phyloP scores from a whole-genome alignment of 2,888 invertebrate genomes.

The Andricus curvator region DNA sequence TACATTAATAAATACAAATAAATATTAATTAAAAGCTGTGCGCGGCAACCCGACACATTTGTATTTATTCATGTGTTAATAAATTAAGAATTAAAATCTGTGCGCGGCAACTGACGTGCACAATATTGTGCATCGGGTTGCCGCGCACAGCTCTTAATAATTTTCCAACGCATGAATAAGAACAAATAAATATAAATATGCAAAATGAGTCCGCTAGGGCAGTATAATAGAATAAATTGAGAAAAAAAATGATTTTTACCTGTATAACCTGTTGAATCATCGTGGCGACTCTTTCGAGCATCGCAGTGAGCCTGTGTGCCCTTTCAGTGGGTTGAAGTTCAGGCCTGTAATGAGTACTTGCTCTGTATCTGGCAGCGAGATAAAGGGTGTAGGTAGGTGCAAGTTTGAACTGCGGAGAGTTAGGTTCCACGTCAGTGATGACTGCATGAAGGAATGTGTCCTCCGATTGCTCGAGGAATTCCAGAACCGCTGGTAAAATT shows the following conservation, averaged over 20 bases:
- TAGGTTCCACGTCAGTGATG: constrained; percentile 92
- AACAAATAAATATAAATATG: no score
- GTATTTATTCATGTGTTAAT: no score
- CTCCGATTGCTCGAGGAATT: constrained; percentile 97
- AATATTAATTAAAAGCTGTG: no score
- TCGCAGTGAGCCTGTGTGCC: constrained; percentile 92
- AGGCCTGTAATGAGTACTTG: constrained; percentile 96
- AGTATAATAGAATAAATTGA: background rate
- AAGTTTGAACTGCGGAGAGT: constrained; percentile 94
- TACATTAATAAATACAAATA: no score
- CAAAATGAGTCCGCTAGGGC: background rate
- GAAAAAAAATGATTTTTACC: constrained; percentile 76
- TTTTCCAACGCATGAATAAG: no score
- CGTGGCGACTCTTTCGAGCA: constrained; percentile 94
- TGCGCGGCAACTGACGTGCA: no score
- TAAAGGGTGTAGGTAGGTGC: constrained; percentile 98
- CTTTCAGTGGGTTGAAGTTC: constrained; percentile 95
- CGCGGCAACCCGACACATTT: no score
- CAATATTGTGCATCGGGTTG: no score
- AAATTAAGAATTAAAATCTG: no score
- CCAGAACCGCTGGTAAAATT: constrained; percentile 95
- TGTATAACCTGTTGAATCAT: constrained; percentile 91
- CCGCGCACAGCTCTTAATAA: no score
- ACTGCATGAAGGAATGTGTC: constrained; percentile 94
- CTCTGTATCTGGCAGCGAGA: constrained; percentile 94